Percentiles rank a stretch among this genome's conserved stretches.
phyloP scores from a whole-genome alignment of 2,888 invertebrate species.

The Aphodius sticticus region DNA sequence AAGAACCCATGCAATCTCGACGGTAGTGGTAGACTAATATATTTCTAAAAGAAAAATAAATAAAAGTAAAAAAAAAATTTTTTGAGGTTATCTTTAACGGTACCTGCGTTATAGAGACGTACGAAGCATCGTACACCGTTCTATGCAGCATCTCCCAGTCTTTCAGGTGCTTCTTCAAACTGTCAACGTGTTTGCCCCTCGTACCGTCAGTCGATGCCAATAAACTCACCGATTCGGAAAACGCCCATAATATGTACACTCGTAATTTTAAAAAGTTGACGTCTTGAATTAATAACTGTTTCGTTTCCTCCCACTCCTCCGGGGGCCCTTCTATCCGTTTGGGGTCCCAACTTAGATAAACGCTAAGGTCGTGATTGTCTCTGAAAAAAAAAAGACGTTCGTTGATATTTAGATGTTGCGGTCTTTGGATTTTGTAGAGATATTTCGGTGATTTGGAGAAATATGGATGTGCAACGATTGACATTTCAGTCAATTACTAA shows the following conservation, averaged over 20 bases:
- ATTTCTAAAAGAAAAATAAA: slow-evolving; percentile 47
- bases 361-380: slow-evolving; percentile 82
- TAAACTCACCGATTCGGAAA: slow-evolving; percentile 50
- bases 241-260: slow-evolving; percentile 48
- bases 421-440: too few species aligned
- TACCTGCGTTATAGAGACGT: slow-evolving; percentile 41
- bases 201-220: slow-evolving; percentile 52
- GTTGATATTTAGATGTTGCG: too few species aligned
- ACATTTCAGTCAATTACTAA: too few species aligned
- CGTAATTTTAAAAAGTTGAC: slow-evolving; percentile 53
- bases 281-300: slow-evolving; percentile 51
- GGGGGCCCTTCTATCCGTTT: slow-evolving; percentile 57
- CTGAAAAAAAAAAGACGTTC: slow-evolving; percentile 53
- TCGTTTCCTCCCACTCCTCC: slow-evolving; percentile 53
- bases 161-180: slow-evolving; percentile 45
- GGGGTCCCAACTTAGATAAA: slow-evolving; percentile 76
- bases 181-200: slow-evolving; percentile 48
- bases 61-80: neutral
- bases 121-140: slow-evolving; percentile 33
- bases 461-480: too few species aligned
- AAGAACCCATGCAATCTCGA: slow-evolving; percentile 53
- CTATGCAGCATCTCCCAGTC: slow-evolving; percentile 51
- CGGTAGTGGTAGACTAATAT: slow-evolving; percentile 52
- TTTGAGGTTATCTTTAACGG: neutral
- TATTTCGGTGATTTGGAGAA: too few species aligned